Base-by-base conservation (phyloP, 2,888 invertebrate genomes). In the Euzetes globulus region DNA sequence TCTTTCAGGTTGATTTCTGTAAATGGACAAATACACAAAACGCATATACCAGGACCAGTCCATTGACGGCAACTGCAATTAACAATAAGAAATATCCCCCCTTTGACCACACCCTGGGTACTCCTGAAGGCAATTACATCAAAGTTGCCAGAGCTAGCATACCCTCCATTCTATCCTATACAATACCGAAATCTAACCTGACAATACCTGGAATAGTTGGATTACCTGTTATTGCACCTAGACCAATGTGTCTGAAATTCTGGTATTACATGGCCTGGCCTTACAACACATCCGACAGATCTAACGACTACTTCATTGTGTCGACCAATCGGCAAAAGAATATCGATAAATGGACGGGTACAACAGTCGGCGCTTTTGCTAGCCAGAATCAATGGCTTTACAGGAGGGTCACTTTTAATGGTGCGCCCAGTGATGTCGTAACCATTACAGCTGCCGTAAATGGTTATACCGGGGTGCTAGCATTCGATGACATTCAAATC, bases 401-500 rank as follows among this genome's bases (percentile, higher is more conserved):
- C 17, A 19, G 2, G 33, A 63, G 22, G n/a, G 1, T 3, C 33
- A 6, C n/a, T 17, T 1, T 4, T 7, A n/a, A 17, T 29, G 3
- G 11, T 17, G 19, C n/a, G 19, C 5, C 7, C 4, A 63, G 15
- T 15, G 63, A 63, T 19, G 17, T 6, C 4, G 11, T 63, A 6
- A 3, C 5, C 5, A 63, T 63, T 1, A 5, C 63, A 25, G 33
- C 29, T 5, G 25, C 77, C 37, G 78, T n/a, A n/a, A n/a, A n/a
- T n/a, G n/a, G n/a, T n/a, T n/a, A n/a, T n/a, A n/a, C n/a, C n/a
- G n/a, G n/a, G n/a, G n/a, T n/a, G n/a, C n/a, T n/a, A n/a, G n/a
- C n/a, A n/a, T 41, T 78, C 15, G 78, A 78, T 52, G 78, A 78
- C 13, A 47, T 78, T 33, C 71, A 76, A 1, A 65, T 78, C 0